phyloP scores from a whole-genome alignment of 2,113 vertebrate genomes.

The Pelecanoides urinatrix region DNA sequence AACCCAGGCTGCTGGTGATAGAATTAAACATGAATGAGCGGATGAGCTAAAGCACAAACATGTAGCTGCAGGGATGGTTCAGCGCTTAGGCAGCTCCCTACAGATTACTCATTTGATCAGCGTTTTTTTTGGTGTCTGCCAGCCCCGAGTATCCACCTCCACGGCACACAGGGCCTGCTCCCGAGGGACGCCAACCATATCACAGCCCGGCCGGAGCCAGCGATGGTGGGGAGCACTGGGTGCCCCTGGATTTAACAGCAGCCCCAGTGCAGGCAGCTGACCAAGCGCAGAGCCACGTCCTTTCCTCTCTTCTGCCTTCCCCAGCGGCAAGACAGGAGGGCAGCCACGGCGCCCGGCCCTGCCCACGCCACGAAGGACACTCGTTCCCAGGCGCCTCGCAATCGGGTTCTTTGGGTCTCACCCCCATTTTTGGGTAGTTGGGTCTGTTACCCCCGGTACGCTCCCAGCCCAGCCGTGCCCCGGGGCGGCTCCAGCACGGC shows the following conservation, averaged over 20 bases:
- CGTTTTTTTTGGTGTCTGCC: rapidly evolving
- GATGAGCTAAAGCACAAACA: background rate
- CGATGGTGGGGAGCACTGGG: rapidly evolving
- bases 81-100: background rate
- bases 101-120: background rate
- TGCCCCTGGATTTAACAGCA: rapidly evolving
- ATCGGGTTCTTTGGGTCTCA: rapidly evolving
- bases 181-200: rapidly evolving
- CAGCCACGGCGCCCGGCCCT: background rate
- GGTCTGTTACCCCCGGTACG: rapidly evolving
- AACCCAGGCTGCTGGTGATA: rapidly evolving
- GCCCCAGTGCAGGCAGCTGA: background rate
- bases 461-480: background rate
- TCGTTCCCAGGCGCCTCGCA: rapidly evolving
- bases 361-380: background rate
- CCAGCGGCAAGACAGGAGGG: background rate
- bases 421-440: rapidly evolving
- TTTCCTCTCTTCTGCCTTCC: background rate
- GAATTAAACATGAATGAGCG: rapidly evolving
- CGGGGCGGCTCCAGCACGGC: background rate
- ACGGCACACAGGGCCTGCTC: rapidly evolving
- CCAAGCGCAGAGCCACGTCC: rapidly evolving
- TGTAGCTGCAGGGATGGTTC: rapidly evolving
- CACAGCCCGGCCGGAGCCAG: rapidly evolving
- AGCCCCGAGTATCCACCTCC: background rate